Evolutionary conservation across 2,113 vertebrate genomes (phyloP), one percentile per base, ranked within the genome.

Genomic region (Tamias sibiricus): DNA sequence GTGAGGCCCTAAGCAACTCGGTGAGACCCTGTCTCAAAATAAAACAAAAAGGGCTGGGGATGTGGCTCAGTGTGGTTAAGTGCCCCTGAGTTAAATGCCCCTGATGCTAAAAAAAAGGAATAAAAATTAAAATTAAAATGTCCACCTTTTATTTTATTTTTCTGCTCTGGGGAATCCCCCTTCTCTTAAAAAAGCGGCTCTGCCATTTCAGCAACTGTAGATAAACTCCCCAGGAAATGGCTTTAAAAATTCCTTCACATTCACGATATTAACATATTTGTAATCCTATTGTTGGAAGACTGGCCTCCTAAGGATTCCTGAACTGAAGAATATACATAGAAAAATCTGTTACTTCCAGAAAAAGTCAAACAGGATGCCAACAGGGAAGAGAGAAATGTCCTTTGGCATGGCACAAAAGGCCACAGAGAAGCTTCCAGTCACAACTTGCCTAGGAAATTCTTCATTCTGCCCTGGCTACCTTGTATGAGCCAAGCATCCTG

Each of bases 401-500:
- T 52, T 91, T 47, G 83, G 47, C 62, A 47, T 35, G 74, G 62
- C 64, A 80, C 57, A 93, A 69, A 0, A 69, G 64, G 64, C 76
- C 85, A 82, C 62, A 71, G 40, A 83, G n/a, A 92, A 49, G 68
- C 82, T 93, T 77, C 91, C 69, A 86, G 54, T 95, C 75, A 77
- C 79, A 90, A 72, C 64, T 69, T 79, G 54, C 57, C 72, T 5
- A 30, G 64, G 52, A 75, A 80, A 71, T 90, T 90, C 86, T 87
- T 85, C 37, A 62, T 37, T 49, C 87, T 91, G 19, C 69, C 54
- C 54, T 91, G 44, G 76, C 13, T 3, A 4, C 83, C 85, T 82
- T 71, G 62, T 62, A 28, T 68, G 81, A 94, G 19, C 57, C 80
- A 94, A 0, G 2, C 37, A 44, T 79, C 80, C 77, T 47, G 76